phyloP scores from a whole-genome alignment of 2,797 vertebrate species.

The Anniella stebbinsi region DNA sequence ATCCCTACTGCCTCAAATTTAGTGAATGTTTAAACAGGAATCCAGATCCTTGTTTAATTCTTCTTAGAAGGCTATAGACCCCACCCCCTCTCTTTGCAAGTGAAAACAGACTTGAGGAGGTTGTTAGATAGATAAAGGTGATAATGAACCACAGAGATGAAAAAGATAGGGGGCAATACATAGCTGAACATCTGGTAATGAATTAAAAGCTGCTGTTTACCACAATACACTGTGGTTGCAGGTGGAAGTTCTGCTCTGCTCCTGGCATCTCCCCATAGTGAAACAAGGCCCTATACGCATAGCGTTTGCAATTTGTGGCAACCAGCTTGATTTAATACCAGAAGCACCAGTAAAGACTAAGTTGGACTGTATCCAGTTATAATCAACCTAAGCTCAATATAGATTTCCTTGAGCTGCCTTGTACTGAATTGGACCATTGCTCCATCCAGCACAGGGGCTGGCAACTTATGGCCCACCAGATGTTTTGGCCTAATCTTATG shows the following conservation, averaged over 20 bases:
- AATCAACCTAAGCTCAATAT: not conserved
- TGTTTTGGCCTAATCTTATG: no score
- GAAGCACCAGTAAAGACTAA: not conserved
- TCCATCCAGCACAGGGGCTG: not conserved
- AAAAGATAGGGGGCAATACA: not conserved
- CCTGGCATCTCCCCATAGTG: not conserved
- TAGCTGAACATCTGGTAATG: not conserved
- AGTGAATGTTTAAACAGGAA: not conserved
- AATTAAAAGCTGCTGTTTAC: not conserved
- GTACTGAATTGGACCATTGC: not conserved
- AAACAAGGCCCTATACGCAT: not conserved
- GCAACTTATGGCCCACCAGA: no score
- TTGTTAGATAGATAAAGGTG: not conserved
- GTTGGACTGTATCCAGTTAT: not conserved
- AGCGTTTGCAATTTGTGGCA: not conserved
- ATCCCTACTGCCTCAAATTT: not conserved
- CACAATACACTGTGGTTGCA: not conserved
- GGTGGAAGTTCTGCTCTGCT: not conserved
- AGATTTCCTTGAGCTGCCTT: not conserved
- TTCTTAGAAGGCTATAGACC: not conserved
- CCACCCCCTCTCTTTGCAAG: no score
- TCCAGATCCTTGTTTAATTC: not conserved
- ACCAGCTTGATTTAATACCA: not conserved
- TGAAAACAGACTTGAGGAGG: not conserved
- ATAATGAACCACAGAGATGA: not conserved